Base-by-base conservation (phyloP, 2,113 vertebrate species). In the Polyodon spathula region DNA sequence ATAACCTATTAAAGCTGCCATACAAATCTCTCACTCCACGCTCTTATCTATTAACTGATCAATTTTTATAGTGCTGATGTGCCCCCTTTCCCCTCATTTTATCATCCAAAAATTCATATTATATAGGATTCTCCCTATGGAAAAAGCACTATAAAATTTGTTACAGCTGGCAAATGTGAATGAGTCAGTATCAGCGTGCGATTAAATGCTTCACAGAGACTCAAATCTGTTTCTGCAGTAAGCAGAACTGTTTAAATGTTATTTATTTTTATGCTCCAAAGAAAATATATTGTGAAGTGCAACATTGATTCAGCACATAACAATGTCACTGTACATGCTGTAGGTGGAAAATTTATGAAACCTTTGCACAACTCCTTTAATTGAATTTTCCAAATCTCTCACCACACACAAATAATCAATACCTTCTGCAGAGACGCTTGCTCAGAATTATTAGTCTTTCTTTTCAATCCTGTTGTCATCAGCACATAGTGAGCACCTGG, bases 341-440 rank as follows among this genome's bases (percentile, higher is more conserved):
- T 78, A 82, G 84, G 58, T 68, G 84, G 90, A 84, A 83, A 91
- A 97, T 99, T 98, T 98, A 99, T 98, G 94, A 94, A 99, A 97
- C 92, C 94, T 97, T 97, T 98, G 93, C 93, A 94, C 94, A 98
- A 97, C 90, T 94, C 91, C 89, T 96, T 98, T 99, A 97, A 98
- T 99, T 97, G 94, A 99, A 99, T 99, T 99, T 99, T 99, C 96
- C 93, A 99, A 99, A 98, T 99, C 94, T 97, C 96, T 94, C 90
- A 92, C 91, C 92, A 91, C 93, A 97, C 94, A 96, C 93, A 97
- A 97, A 97, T 97, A 98, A 98, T 98, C 96, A 93, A 98, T 98
- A 98, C 87, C 85, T 87, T 88, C 88, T 89, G 87, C 91, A 90
- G 90, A 91, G 89, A 90, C 94, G 94, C 93, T 88, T 92, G 89